A percentile compares a stretch with the other conserved stretches of the same genome.
Evolutionary conservation across 2,797 vertebrate species (phyloP).

Genomic region (Margarornis squamiger): DNA sequence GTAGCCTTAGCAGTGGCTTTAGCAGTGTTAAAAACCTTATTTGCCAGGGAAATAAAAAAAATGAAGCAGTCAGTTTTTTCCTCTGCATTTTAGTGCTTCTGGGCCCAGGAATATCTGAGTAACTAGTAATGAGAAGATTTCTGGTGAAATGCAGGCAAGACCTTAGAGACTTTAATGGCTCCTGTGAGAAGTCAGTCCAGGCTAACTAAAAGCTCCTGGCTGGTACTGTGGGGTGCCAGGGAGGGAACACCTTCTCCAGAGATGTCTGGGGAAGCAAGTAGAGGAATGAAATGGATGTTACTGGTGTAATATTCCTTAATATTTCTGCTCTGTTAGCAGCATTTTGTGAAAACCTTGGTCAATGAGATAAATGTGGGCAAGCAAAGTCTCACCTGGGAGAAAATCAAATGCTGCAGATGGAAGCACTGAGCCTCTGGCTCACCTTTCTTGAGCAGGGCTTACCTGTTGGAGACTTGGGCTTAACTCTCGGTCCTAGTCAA

Average conservation of each 20-base stretch:
- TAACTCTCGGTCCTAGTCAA: neutral
- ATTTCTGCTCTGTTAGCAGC: neutral
- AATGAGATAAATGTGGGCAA: neutral
- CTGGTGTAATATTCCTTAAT: neutral
- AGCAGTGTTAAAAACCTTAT: slow-evolving; percentile 49
- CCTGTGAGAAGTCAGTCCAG: slow-evolving; percentile 58
- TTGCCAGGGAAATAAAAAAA: slow-evolving; percentile 52
- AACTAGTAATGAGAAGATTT: slow-evolving; percentile 63
- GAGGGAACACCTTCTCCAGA: neutral
- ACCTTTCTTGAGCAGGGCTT: neutral
- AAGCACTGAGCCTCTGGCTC: neutral
- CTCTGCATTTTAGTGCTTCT: slow-evolving; percentile 65
- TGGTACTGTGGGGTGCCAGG: neutral
- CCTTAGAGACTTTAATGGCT: slow-evolving; percentile 65
- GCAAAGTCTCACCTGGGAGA: neutral
- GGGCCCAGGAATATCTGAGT: slow-evolving; percentile 55
- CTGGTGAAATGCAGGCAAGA: slow-evolving; percentile 56
- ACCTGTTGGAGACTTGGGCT: neutral
- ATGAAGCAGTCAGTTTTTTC: slow-evolving; percentile 27
- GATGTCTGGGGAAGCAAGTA: neutral
- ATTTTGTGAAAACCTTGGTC: neutral
- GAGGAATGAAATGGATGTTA: neutral
- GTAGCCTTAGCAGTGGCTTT: slow-evolving; percentile 39
- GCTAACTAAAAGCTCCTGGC: slow-evolving; percentile 31
- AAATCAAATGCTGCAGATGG: rapidly evolving